phyloP scores from a whole-genome alignment of 1,140 invertebrate species.

The Ceratina australensis region DNA sequence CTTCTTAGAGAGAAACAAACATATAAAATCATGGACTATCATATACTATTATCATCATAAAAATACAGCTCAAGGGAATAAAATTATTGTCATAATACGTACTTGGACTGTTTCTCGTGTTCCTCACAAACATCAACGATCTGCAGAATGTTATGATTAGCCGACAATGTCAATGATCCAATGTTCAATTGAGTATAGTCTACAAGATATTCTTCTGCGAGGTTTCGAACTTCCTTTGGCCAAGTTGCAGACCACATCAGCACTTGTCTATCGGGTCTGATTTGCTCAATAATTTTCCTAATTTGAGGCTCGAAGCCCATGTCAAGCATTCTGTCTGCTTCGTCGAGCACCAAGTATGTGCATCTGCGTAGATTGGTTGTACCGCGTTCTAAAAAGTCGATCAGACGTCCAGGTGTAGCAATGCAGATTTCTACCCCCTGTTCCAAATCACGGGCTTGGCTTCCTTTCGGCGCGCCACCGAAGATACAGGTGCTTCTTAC shows the following conservation, averaged over 20 bases:
- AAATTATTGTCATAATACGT: conserved; percentile 47
- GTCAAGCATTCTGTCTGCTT: conserved; percentile 98
- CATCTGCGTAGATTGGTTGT: conserved; percentile 94
- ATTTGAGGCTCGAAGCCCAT: conserved; percentile 99
- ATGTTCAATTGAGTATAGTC: conserved; percentile 98
- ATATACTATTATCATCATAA: conserved; percentile 70
- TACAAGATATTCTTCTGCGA: conserved; percentile 97
- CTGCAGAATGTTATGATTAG: conserved; percentile 99
- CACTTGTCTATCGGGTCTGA: conserved; percentile 87
- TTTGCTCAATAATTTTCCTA: conserved; percentile 97
- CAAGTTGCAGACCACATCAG: conserved; percentile 99
- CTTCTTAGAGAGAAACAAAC: conserved; percentile 83
- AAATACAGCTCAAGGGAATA: not conserved
- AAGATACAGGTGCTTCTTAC: conserved; percentile 96
- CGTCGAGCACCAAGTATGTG: conserved; percentile 97
- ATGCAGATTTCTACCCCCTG: conserved; percentile 93
- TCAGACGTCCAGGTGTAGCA: conserved; percentile 96
- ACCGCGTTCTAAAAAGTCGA: conserved; percentile 95
- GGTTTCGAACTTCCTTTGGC: conserved; percentile 97
- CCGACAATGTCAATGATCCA: conserved; percentile 94
- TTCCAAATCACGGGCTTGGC: conserved; percentile 91
- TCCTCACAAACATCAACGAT: conserved; percentile 97
- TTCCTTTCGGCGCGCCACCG: conserved; percentile 95
- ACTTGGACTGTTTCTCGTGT: conserved; percentile 92
- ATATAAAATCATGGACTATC: conserved; percentile 69